Base-by-base conservation (phyloP, 2,797 vertebrate species). In the Linurgus olivaceus region DNA sequence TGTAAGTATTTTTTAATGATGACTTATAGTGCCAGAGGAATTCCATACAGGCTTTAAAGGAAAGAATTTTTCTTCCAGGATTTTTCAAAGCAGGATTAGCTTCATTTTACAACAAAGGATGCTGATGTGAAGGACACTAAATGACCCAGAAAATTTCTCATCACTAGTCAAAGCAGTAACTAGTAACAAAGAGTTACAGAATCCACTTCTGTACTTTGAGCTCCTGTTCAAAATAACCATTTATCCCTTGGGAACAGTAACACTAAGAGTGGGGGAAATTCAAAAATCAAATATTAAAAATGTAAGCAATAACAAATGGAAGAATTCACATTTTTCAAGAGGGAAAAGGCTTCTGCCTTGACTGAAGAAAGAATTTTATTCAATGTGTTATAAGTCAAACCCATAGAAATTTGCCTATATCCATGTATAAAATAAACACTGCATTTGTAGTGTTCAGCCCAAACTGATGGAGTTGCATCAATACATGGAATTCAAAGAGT, bases 181-280 rank as follows among this genome's bases (percentile, higher is more conserved):
- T 4, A 23, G 28, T 16, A 63, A 58, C 18, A 65, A 13, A 31
- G 3, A 61, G 47, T 17, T 68, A 29, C 17, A 23, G 25, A 88
- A 57, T 23, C 23, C 20, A 35, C 48, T 38, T 47, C 45, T 44
- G 50, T 52, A 33, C 17, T 78, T 61, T 11, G 77, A 57, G 21
- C 29, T 76, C 17, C 13, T 28, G 26, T 19, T 75, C 25, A 38
- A 83, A 82, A 66, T 2, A 51, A 15, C 7, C 1, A 1, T 57
- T 70, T 28, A 66, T 45, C 24, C 57, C n/a, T 48, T 21, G 28
- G 4, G 21, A 70, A 44, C n/a, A 29, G 9, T 9, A 19, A 51
- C n/a, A 29, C 10, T 9, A 19, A 51, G 5, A 77, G 18, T 7
- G 0, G 7, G 11, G 2, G 2, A 6, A 21, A 24, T 3, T 24